Evolutionary conservation across 2,888 invertebrate species (phyloP).

Genomic region (Rapana venosa): DNA sequence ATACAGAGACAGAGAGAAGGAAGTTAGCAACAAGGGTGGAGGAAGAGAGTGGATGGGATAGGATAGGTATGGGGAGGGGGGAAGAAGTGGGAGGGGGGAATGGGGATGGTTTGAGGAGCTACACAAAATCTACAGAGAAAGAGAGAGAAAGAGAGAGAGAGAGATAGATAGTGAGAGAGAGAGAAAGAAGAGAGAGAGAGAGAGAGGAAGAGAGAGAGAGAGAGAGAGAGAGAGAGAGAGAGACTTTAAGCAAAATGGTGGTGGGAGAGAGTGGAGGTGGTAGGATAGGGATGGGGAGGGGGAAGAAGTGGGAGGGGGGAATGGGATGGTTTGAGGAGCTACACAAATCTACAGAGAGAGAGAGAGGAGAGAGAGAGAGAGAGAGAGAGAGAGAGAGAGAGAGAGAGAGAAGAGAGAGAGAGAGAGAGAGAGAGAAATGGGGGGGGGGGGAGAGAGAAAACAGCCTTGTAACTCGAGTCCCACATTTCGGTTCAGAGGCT

Average conservation of each 20-base stretch:
- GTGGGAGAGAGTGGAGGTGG: not conserved
- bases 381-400: too few relatives aligned
- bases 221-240: conserved; percentile 33
- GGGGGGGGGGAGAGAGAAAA: not conserved
- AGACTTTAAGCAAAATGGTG: too few relatives aligned
- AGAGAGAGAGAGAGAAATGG: not conserved
- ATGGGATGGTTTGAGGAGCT: not conserved
- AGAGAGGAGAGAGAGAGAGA: not conserved
- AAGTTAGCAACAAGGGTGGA: not conserved
- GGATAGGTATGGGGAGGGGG: not conserved
- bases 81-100: not conserved
- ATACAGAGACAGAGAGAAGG: not conserved
- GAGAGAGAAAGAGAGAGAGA: not conserved
- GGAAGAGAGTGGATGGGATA: not conserved
- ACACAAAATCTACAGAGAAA: not conserved
- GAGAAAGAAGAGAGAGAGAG: not conserved
- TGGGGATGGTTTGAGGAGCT: not conserved
- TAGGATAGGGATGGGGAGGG: too few relatives aligned
- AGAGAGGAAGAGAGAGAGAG: conserved; percentile 31
- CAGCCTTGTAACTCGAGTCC: too few relatives aligned
- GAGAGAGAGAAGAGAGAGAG: not conserved
- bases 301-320: too few relatives aligned
- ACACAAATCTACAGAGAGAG: not conserved
- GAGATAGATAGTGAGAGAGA: not conserved
- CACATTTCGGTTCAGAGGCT: too few relatives aligned